phyloP scores from a whole-genome alignment of 1,140 invertebrate species.

The Carcinoscorpius rotundicauda region DNA sequence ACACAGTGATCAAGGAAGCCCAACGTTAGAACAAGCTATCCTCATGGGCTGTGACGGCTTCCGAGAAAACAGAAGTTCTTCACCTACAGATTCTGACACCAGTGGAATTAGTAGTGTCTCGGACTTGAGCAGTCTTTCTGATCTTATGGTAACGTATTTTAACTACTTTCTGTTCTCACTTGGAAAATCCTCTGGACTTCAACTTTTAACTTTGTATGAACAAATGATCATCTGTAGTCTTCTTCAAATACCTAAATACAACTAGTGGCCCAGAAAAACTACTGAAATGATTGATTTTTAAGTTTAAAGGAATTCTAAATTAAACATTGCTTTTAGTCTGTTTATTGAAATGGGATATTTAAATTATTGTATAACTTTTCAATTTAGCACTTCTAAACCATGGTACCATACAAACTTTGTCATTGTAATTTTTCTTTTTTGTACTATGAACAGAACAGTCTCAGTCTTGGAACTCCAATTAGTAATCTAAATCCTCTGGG shows the following conservation, averaged over 20 bases:
- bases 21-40: constrained; percentile 37
- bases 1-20: constrained; percentile 40
- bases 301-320: background rate
- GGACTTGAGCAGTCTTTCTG: constrained; percentile 43
- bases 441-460: constrained; percentile 14
- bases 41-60: constrained; percentile 32
- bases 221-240: too few relatives aligned
- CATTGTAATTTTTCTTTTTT: too few relatives aligned
- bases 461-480: constrained; percentile 28
- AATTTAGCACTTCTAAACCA: too few relatives aligned
- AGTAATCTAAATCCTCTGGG: constrained; percentile 3
- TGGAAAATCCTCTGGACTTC: too few relatives aligned
- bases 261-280: too few relatives aligned
- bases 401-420: too few relatives aligned
- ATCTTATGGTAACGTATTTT: constrained; percentile 46
- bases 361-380: too few relatives aligned
- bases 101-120: constrained; percentile 43
- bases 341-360: too few relatives aligned
- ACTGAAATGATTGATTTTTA: background rate
- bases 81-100: constrained; percentile 47
- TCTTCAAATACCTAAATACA: too few relatives aligned
- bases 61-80: constrained; percentile 41
- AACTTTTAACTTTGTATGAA: too few relatives aligned
- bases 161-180: background rate
- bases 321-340: too few relatives aligned